A percentile compares a stretch with the other conserved stretches of the same genome.
phyloP scores from a whole-genome alignment of 2,113 vertebrate species.

The Camelus bactrianus region DNA sequence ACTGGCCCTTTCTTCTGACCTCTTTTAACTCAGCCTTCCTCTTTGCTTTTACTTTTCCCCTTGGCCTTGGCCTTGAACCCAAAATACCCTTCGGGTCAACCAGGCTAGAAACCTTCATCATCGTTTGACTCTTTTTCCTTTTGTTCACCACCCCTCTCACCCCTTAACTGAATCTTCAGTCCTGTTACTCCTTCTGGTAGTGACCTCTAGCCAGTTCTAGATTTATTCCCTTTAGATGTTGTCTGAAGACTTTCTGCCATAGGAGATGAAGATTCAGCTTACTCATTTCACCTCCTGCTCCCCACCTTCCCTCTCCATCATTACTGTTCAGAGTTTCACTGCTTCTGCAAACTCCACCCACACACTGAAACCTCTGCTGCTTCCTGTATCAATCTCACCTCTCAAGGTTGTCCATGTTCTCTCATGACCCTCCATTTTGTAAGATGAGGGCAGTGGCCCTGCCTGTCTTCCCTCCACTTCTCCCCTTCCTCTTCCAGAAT shows the following conservation, averaged over 20 bases:
- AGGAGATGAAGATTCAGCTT: background rate
- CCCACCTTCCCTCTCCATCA: background rate
- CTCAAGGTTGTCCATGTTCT: background rate
- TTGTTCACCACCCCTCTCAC: background rate
- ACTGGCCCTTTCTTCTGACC: background rate
- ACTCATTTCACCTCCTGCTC: background rate
- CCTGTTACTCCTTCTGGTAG: background rate
- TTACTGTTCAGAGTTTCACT: background rate
- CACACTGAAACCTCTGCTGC: background rate
- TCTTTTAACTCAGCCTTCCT: accelerated
- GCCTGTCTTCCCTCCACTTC: background rate
- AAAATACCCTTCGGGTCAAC: background rate
- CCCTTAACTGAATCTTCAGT: background rate
- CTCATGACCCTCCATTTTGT: background rate
- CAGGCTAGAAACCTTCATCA: background rate
- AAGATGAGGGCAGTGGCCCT: background rate
- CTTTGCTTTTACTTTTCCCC: background rate
- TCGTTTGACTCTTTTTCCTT: background rate
- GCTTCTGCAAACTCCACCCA: background rate
- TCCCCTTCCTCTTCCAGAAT: background rate
- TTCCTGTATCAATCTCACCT: background rate
- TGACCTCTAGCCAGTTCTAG: background rate
- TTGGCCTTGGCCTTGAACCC: background rate
- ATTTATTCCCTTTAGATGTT: background rate
- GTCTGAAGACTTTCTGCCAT: background rate